These are phyloP conservation scores for Hyperoodon ampullatus DNA, from an alignment of 2,113 vertebrate genomes.

Conservation along the genomic window DNA sequence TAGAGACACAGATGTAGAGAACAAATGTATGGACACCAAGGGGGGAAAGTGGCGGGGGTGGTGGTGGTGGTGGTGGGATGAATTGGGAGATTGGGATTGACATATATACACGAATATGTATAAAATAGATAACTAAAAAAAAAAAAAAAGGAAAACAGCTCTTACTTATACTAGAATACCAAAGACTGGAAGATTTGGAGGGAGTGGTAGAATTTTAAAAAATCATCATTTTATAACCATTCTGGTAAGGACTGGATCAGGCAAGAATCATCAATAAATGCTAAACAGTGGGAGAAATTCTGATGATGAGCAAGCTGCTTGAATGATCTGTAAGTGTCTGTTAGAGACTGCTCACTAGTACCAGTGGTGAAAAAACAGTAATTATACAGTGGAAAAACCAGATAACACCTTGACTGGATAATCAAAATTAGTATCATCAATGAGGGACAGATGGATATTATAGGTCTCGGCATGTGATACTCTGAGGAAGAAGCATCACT, in stretches of 20 bases:
- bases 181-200: not conserved
- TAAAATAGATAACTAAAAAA: no score
- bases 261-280: not conserved
- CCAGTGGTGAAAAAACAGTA: not conserved
- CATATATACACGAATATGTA: no score
- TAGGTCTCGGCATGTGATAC: not conserved
- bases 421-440: not conserved
- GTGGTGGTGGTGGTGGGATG: no score
- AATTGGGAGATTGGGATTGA: no score
- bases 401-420: not conserved
- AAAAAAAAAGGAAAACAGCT: not conserved
- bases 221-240: not conserved
- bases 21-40: no score
- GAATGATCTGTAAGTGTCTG: not conserved
- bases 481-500: not conserved
- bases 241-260: not conserved
- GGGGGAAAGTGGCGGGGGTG: no score
- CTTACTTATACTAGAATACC: not conserved
- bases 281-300: not conserved
- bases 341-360: not conserved
- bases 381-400: not conserved
- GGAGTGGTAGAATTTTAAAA: not conserved
- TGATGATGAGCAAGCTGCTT: not conserved
- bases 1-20: no score
- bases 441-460: not conserved